Conservation (phyloP, 2,888 invertebrate species). For the Barypeithes pellucidus region DNA sequence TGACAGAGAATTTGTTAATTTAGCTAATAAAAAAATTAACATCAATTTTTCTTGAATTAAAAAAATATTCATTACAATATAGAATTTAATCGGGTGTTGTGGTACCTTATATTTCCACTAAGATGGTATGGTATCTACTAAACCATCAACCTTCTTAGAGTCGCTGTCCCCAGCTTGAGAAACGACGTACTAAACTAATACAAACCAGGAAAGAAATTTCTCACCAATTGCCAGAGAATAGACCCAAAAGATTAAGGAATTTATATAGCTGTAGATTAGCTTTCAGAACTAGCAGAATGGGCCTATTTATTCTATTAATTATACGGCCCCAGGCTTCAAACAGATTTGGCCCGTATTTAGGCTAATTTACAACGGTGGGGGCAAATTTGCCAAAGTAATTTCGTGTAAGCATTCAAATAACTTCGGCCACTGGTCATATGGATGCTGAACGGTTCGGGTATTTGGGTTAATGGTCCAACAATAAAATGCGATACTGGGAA, state of each 20-base stretch:
- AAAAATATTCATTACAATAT: too few relatives aligned
- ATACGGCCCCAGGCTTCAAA: slow-evolving; percentile 11
- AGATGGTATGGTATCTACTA: too few relatives aligned
- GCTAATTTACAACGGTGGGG: slow-evolving; percentile 4
- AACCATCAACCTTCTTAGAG: too few relatives aligned
- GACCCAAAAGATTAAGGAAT: slow-evolving; percentile 12
- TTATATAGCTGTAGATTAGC: slow-evolving; percentile 7
- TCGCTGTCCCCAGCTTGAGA: too few relatives aligned
- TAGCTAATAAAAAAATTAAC: too few relatives aligned
- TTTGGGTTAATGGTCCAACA: too few relatives aligned
- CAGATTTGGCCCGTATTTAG: slow-evolving; percentile 14
- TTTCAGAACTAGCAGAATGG: slow-evolving; percentile 4
- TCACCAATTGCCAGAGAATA: not conserved
- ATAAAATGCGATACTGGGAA: too few relatives aligned
- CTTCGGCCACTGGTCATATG: not conserved
- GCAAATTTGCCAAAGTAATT: slow-evolving; percentile 19
- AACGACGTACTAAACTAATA: too few relatives aligned
- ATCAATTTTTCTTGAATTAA: too few relatives aligned
- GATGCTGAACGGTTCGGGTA: not conserved
- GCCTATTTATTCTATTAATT: slow-evolving; percentile 30
- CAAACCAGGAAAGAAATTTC: not conserved
- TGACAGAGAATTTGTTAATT: too few relatives aligned
- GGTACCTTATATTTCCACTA: too few relatives aligned
- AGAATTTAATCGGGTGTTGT: too few relatives aligned
- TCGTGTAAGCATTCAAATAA: not conserved